These are phyloP conservation scores for Pteromalus puparum DNA, from an alignment of 1,140 invertebrate genomes.

Conservation along the genomic window DNA sequence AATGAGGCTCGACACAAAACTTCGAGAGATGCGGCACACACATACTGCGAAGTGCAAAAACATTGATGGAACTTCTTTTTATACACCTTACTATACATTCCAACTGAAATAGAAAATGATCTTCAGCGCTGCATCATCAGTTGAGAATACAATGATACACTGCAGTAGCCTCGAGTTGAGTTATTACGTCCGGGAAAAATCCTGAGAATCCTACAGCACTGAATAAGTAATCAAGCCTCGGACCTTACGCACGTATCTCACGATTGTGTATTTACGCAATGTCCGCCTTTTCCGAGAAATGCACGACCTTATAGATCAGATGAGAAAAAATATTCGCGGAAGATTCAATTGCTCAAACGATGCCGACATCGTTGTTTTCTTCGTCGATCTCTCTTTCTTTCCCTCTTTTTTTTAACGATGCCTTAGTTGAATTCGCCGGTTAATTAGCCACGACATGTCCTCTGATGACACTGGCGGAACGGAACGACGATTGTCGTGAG, in stretches of 20 bases:
- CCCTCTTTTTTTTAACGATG: neutral
- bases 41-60: too few species aligned
- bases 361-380: neutral
- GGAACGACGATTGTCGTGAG: neutral
- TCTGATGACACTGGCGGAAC: neutral
- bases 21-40: too few species aligned
- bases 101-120: too few species aligned
- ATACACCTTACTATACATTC: too few species aligned
- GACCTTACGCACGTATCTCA: neutral
- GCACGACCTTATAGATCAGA: neutral
- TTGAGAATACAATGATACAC: too few species aligned
- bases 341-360: conserved; percentile 15
- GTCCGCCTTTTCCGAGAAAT: neutral
- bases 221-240: conserved; percentile 1
- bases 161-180: too few species aligned
- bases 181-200: neutral
- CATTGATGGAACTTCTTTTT: too few species aligned
- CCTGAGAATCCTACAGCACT: neutral
- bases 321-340: conserved; percentile 8
- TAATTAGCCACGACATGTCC: conserved; percentile 9
- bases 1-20: neutral
- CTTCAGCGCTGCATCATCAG: too few species aligned
- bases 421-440: conserved; percentile 32
- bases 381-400: neutral
- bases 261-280: conserved; percentile 23